phyloP scores from a whole-genome alignment of 2,113 vertebrate genomes.

The Ciconia stormi region DNA sequence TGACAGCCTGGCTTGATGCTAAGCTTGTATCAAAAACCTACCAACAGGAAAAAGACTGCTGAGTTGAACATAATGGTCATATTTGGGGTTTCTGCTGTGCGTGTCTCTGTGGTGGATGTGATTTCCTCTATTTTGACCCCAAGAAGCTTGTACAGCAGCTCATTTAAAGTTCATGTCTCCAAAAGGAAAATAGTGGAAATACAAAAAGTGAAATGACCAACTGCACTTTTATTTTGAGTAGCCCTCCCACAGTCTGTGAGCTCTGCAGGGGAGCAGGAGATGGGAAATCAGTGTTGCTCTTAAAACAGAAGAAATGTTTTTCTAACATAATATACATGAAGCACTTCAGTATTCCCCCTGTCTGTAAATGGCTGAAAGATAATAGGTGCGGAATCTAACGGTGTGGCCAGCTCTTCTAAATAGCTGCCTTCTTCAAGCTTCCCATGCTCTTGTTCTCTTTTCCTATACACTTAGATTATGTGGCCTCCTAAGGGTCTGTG shows the following conservation, averaged over 20 bases:
- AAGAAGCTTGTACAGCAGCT: conserved; percentile 51
- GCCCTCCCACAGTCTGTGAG: neutral
- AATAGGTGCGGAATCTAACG: neutral
- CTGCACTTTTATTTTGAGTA: neutral
- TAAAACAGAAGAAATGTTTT: conserved; percentile 1
- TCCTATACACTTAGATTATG: neutral
- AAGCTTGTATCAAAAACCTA: conserved; percentile 39
- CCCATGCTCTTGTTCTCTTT: neutral
- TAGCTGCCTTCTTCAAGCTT: neutral
- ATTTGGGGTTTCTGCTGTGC: conserved; percentile 25
- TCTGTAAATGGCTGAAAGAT: neutral
- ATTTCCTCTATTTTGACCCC: conserved; percentile 54
- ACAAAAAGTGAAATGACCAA: neutral
- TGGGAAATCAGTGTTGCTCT: conserved; percentile 11
- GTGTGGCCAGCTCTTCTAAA: neutral
- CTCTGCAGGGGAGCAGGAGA: neutral
- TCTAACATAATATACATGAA: neutral
- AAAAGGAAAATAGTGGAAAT: conserved; percentile 19
- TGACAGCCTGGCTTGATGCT: conserved; percentile 53
- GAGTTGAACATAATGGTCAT: conserved; percentile 54
- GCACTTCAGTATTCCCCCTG: neutral
- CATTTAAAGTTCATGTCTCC: conserved; percentile 46
- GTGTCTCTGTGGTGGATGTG: conserved; percentile 46
- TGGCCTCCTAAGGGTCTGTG: neutral
- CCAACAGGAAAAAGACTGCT: conserved; percentile 43